Evolutionary conservation across 2,888 invertebrate genomes (phyloP).

Genomic region (Phymatocera aterrima): DNA sequence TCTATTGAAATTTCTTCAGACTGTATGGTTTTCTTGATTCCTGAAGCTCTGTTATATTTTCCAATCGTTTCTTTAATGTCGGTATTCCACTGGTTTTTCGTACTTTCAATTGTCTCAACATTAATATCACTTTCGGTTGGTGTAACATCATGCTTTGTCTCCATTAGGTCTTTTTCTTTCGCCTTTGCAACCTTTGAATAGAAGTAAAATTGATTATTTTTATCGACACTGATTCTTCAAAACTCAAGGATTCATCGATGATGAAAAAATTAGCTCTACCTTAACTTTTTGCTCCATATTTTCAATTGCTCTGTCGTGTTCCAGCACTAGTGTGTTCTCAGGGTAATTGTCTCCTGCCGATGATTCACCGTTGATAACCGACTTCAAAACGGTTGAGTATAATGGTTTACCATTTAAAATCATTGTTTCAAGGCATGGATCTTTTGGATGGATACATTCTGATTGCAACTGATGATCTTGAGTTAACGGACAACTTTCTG

Average conservation of each 20-base stretch:
- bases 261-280: neutral
- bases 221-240: neutral
- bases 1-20: neutral
- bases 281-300: neutral
- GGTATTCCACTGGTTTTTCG: constrained; percentile 22
- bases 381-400: constrained; percentile 31
- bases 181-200: neutral
- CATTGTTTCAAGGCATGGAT: neutral
- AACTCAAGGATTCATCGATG: neutral
- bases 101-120: constrained; percentile 48
- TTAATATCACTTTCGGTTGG: constrained; percentile 19
- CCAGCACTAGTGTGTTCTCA: neutral
- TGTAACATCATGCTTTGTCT: constrained; percentile 35
- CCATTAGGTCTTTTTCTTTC: neutral
- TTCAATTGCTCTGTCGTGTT: neutral
- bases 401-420: constrained; percentile 10
- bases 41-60: neutral
- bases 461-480: neutral
- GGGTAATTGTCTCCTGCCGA: neutral
- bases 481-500: constrained; percentile 4
- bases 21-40: neutral
- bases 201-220: neutral
- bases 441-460: neutral
- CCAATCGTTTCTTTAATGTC: neutral
- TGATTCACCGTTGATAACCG: neutral